Evolutionary conservation across 2,797 vertebrate species (phyloP), one percentile per base, ranked within the genome.

Genomic region (Parambassis ranga): DNA sequence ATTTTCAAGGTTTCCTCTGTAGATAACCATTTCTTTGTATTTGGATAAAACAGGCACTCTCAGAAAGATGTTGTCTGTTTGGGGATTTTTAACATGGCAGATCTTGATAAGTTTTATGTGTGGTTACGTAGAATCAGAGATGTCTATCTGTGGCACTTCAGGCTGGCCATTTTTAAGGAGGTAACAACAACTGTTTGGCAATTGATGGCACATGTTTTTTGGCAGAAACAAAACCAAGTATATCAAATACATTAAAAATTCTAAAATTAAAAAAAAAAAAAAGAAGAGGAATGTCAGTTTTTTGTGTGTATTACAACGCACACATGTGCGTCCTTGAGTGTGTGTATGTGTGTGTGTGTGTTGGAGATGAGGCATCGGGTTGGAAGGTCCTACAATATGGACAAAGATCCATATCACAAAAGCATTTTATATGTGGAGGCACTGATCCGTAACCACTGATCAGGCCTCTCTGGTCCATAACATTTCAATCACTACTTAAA

Each of bases 301-400:
- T 56, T 50, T 48, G 46, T 87, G 78, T 64, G 67, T 84, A 77
- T 82, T 79, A 70, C 75, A 76, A 71, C 27, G 79, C 69, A 82
- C 76, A 72, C 46, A 15, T 22, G 82, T 71, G 74, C 60, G 24
- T 52, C 65, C 9, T 50, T 62, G 19, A 67, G 30, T 70, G 33
- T 48, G 59, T 58, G 41, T 67, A 56, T 68, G 43, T 43, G 57
- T 64, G 51, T 79, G 58, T 74, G 47, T 78, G 60, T 82, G 66
- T 77, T 76, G 74, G 69, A 85, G 76, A 88, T 87, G 89, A 91
- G 90, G 90, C 90, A 91, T 88, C 74, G 60, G 68, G 85, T 88
- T 86, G 63, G 82, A 87, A 82, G 87, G 90, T 89, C 88, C 88
- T 79, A 81, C 41, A 67, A 77, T 60, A 78, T 60, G 79, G 83